Percentiles rank a stretch among this genome's conserved stretches.
Evolutionary conservation across 2,888 invertebrate species (phyloP).

Genomic region (Carcina quercana): DNA sequence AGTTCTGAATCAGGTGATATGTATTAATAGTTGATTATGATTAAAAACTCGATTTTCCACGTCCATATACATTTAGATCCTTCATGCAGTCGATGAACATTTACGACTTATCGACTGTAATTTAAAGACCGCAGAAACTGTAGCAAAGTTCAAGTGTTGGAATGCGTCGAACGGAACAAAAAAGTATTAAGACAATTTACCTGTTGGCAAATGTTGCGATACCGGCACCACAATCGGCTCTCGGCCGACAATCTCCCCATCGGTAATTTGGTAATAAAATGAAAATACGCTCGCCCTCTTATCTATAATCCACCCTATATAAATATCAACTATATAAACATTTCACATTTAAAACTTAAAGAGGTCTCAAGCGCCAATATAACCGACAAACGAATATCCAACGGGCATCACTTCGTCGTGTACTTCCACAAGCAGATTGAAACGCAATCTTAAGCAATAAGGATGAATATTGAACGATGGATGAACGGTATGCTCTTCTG

Average conservation of each 20-base stretch:
- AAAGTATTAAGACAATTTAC: slow-evolving; percentile 58
- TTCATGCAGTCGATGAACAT: neutral
- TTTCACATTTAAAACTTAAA: slow-evolving; percentile 1
- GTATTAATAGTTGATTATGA: no score
- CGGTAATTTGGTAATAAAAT: slow-evolving; percentile 76
- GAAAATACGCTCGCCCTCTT: slow-evolving; percentile 68
- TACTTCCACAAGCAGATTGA: slow-evolving; percentile 28
- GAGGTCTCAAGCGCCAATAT: slow-evolving; percentile 10
- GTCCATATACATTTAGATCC: no score
- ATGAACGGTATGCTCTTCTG: slow-evolving; percentile 28
- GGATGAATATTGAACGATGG: slow-evolving; percentile 37
- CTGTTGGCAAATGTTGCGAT: slow-evolving; percentile 66
- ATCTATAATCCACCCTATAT: slow-evolving; percentile 69
- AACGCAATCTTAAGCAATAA: slow-evolving; percentile 30
- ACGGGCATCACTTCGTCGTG: no score
- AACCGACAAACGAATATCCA: slow-evolving; percentile 27
- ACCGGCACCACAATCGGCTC: slow-evolving; percentile 50
- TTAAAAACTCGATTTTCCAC: no score
- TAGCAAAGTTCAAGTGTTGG: slow-evolving; percentile 16
- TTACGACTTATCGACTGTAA: neutral
- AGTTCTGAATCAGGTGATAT: no score
- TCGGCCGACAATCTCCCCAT: slow-evolving; percentile 53
- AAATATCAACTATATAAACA: slow-evolving; percentile 40
- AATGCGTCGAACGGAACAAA: slow-evolving; percentile 42
- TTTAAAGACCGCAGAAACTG: neutral